Evolutionary conservation across 2,113 vertebrate species (phyloP).

Genomic region (Ibidorhyncha struthersii): DNA sequence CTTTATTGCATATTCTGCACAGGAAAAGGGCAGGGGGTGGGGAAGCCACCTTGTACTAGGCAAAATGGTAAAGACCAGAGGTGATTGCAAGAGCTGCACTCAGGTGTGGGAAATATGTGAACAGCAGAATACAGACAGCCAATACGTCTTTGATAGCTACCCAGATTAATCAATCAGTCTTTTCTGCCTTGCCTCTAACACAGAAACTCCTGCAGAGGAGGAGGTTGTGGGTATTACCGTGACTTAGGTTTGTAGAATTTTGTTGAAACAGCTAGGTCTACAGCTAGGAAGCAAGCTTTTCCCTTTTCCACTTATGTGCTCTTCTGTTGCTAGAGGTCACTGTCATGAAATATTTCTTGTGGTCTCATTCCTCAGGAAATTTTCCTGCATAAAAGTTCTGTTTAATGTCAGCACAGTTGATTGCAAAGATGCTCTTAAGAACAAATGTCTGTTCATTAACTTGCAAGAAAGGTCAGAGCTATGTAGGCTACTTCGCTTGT

Average conservation of each 20-base stretch:
- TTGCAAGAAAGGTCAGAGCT: background rate
- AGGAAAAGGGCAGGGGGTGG: too few relatives aligned
- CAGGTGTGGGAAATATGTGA: accelerated
- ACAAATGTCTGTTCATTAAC: background rate
- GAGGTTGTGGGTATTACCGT: background rate
- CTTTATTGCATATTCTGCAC: background rate
- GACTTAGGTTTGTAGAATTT: background rate
- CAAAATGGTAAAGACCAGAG: background rate
- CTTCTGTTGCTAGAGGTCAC: background rate
- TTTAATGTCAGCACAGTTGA: background rate
- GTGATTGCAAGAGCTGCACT: background rate
- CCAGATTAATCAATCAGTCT: accelerated
- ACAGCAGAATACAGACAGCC: background rate
- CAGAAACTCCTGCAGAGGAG: background rate
- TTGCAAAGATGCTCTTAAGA: slow-evolving; percentile 1
- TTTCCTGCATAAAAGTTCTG: background rate
- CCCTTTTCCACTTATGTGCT: background rate
- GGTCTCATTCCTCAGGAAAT: background rate
- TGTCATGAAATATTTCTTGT: background rate
- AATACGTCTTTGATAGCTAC: accelerated
- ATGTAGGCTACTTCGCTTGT: background rate
- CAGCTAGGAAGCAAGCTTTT: background rate
- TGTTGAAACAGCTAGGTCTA: background rate
- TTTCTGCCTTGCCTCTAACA: background rate
- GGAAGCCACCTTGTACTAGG: background rate